A percentile compares a stretch with the other conserved stretches of the same genome.
Conservation (phyloP, 37 sponge, comb jelly and placozoan genomes). For the Tethya wilhelma region DNA sequence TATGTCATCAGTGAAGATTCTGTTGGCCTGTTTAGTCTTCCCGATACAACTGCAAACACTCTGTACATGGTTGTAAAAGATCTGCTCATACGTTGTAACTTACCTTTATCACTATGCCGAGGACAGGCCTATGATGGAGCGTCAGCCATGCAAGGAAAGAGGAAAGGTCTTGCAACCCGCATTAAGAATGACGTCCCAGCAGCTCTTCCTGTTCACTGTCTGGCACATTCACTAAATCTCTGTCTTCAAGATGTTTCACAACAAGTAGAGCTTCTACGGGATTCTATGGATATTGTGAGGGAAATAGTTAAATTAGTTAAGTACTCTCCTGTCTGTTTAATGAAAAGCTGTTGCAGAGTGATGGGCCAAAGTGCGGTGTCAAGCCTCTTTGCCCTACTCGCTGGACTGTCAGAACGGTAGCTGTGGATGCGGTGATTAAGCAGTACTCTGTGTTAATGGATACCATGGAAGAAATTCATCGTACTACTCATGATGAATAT, state of each 20-base stretch:
- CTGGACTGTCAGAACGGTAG: slow-evolving; percentile 65
- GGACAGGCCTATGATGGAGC: slow-evolving; percentile 83
- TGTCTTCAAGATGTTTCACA: slow-evolving; percentile 67
- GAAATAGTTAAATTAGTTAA: slow-evolving; percentile 55
- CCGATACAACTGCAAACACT: slow-evolving; percentile 30
- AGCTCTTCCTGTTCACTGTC: slow-evolving; percentile 65
- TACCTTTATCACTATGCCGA: slow-evolving; percentile 60
- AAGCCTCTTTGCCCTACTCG: slow-evolving; percentile 66
- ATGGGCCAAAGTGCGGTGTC: background rate
- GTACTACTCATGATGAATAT: slow-evolving; percentile 54
- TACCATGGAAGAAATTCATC: slow-evolving; percentile 51
- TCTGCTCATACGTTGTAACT: slow-evolving; percentile 45
- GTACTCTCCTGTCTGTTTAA: slow-evolving; percentile 53
- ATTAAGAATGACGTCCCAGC: slow-evolving; percentile 46
- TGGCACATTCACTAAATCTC: slow-evolving; percentile 65
- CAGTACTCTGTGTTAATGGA: slow-evolving; percentile 54
- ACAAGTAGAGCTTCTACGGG: slow-evolving; percentile 15
- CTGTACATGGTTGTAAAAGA: slow-evolving; percentile 36
- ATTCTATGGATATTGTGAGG: slow-evolving; percentile 57
- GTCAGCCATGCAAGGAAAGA: slow-evolving; percentile 56
- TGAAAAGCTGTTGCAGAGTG: slow-evolving; percentile 16
- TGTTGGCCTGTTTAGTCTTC: slow-evolving; percentile 46
- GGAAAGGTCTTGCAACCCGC: slow-evolving; percentile 48
- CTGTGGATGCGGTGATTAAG: slow-evolving; percentile 56
- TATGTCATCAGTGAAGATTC: slow-evolving; percentile 54